Evolutionary conservation across 2,113 vertebrate species (phyloP), one percentile per base, ranked within the genome.

Genomic region (Semnornis frantzii): DNA sequence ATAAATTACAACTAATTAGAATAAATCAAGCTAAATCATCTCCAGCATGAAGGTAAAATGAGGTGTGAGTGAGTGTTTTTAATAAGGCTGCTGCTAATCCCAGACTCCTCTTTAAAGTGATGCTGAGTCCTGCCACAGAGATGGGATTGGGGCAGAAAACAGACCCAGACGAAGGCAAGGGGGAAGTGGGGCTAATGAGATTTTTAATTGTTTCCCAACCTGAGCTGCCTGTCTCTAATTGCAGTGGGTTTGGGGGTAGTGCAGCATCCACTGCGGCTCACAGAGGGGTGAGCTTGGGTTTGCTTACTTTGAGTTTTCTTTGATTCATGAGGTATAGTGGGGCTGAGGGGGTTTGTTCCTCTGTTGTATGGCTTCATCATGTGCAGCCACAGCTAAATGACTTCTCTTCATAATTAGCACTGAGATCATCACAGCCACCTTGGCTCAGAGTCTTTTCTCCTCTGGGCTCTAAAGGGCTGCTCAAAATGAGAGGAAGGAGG

Each of bases 1-100:
- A 96, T 96, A 96, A 97, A 95, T 96, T 96, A 95, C 48, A 39
- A 77, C 82, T 95, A 94, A 96, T 94, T 97, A 96, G 91, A 95
- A 97, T 93, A 90, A 96, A 96, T 95, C 94, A 90, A 91, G 75
- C n/a, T 95, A 93, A 94, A 94, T 82, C 70, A 91, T 92, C 92
- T 91, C 89, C 87, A 91, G 33, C 15, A 66, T 88, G 65, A 92
- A 96, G 87, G 95, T 95, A 93, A 85, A 90, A 90, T n/a, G 66
- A 97, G 93, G 90, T 82, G 31, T 48, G 88, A 78, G 90, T 24
- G 87, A 95, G 70, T n/a, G 68, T 71, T 93, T 97, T 96, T 96
- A 96, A 96, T 94, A 96, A 95, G 78, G 90, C 46, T 1, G 4
- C 23, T 42, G 68, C 72, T 80, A 73, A 91, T 91, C 75, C 48